Evolutionary conservation across 2,113 vertebrate species (phyloP).

Genomic region (Trogon surrucura): DNA sequence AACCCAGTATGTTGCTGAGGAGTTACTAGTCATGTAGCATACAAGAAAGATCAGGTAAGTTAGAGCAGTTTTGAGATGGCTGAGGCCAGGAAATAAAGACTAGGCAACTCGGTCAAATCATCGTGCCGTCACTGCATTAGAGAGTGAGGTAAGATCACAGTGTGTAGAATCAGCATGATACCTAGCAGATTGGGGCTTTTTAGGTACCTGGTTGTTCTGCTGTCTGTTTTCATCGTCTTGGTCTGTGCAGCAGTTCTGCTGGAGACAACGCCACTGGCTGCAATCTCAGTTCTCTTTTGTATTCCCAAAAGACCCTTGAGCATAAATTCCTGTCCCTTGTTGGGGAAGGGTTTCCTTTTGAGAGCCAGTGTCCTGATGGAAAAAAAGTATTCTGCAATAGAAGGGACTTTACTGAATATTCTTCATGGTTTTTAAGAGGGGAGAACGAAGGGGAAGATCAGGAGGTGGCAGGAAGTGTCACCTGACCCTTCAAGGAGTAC

Average conservation of each 20-base stretch:
- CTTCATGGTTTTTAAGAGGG: neutral
- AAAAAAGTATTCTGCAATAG: neutral
- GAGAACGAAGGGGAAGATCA: neutral
- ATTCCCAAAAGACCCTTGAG: neutral
- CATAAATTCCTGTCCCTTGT: neutral
- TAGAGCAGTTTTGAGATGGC: neutral
- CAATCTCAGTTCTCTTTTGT: neutral
- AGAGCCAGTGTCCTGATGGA: neutral
- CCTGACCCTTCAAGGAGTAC: neutral
- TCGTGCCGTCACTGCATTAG: neutral
- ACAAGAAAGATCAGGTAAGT: neutral
- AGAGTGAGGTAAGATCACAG: neutral
- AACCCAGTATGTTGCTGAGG: neutral
- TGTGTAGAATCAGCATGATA: neutral
- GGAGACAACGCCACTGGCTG: neutral
- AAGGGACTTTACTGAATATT: neutral
- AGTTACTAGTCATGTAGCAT: neutral
- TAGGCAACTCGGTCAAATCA: neutral
- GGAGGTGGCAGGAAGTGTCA: neutral
- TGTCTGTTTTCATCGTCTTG: neutral
- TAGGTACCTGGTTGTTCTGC: neutral
- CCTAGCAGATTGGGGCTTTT: neutral
- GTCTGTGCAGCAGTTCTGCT: neutral
- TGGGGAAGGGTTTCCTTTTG: neutral
- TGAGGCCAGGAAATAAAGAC: neutral